These are phyloP conservation scores for Etheostoma perlongum DNA, from an alignment of 2,797 vertebrate species.

Conservation along the genomic window DNA sequence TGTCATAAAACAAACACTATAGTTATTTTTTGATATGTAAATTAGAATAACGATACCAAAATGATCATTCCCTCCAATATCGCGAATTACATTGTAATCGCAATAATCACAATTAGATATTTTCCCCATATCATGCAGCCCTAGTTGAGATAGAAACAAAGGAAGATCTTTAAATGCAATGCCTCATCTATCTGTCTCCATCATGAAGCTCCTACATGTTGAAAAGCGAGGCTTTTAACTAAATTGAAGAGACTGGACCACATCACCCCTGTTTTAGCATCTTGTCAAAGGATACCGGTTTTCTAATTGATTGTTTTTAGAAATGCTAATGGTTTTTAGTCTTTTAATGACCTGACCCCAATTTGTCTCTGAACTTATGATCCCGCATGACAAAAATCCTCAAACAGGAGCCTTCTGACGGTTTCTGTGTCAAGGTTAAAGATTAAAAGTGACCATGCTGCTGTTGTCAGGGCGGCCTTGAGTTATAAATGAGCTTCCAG, in stretches of 20 bases:
- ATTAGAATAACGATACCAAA: too few species aligned
- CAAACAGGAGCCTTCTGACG: constrained; percentile 34
- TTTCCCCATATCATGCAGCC: too few species aligned
- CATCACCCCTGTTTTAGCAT: constrained; percentile 28
- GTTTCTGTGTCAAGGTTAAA: constrained; percentile 56
- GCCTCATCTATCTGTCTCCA: constrained; percentile 12
- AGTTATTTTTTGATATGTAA: too few species aligned
- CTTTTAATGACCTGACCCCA: constrained; percentile 33
- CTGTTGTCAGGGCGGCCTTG: constrained; percentile 27
- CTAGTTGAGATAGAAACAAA: too few species aligned
- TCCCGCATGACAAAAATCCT: constrained; percentile 36
- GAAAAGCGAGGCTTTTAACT: constrained; percentile 23
- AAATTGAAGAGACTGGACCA: constrained; percentile 4
- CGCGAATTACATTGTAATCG: too few species aligned
- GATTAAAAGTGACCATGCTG: constrained; percentile 48
- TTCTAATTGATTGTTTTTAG: constrained; percentile 54
- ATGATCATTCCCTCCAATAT: too few species aligned
- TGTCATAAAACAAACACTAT: too few species aligned
- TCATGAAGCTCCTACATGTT: constrained; percentile 5
- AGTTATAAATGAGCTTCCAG: constrained; percentile 33
- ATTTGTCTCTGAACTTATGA: constrained; percentile 31
- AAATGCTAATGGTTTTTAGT: constrained; percentile 38
- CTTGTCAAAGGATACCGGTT: constrained; percentile 17
- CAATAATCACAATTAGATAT: too few species aligned
- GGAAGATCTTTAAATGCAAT: constrained; percentile 13